phyloP scores from a whole-genome alignment of 2,113 vertebrate species.

The Lagenorhynchus albirostris region DNA sequence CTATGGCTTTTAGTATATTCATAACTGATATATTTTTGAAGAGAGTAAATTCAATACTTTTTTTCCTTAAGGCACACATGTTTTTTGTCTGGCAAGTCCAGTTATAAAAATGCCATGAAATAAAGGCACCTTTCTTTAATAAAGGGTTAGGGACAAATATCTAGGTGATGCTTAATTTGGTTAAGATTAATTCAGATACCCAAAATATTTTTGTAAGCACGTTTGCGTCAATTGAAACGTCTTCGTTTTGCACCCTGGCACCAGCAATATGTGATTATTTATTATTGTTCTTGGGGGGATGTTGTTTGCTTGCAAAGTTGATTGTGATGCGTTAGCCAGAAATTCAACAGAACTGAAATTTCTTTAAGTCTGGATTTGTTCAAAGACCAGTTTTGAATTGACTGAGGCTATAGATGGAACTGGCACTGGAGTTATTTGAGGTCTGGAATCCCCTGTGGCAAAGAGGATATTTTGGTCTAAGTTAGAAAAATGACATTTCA shows the following conservation, averaged over 20 bases:
- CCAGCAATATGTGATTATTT: not conserved
- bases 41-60: not conserved
- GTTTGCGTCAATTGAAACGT: not conserved
- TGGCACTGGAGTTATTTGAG: constrained; percentile 27
- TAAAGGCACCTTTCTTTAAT: not conserved
- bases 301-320: not conserved
- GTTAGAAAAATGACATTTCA: constrained; percentile 36
- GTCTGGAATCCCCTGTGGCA: constrained; percentile 17
- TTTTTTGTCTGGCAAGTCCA: not conserved
- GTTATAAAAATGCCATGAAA: not conserved
- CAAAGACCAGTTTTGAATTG: constrained; percentile 11
- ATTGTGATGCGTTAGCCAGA: not conserved
- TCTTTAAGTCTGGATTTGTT: not conserved
- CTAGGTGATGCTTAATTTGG: not conserved
- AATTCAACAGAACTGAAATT: not conserved
- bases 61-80: not conserved
- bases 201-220: not conserved
- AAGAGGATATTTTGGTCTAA: constrained; percentile 32
- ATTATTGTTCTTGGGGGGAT: not conserved
- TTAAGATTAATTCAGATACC: not conserved
- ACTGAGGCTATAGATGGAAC: not conserved
- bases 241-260: not conserved
- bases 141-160: not conserved
- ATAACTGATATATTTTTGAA: not conserved
- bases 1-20: not conserved